These are phyloP conservation scores for Amphipoea oculea DNA, from an alignment of 2,888 invertebrate genomes.

Conservation along the genomic window DNA sequence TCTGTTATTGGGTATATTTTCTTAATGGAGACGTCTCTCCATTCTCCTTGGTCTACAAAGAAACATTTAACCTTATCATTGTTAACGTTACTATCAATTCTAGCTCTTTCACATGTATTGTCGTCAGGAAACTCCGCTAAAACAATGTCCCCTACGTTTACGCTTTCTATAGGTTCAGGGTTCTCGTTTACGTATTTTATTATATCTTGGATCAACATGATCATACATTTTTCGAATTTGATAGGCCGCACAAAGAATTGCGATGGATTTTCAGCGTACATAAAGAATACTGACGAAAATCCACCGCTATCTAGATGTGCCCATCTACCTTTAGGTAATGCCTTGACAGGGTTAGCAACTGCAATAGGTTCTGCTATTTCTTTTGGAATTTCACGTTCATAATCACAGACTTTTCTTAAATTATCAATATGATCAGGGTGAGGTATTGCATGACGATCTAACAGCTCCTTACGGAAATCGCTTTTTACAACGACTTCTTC, in stretches of 20 bases:
- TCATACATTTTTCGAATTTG: slow-evolving; percentile 85
- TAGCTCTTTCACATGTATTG: slow-evolving; percentile 83
- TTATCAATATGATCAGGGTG: slow-evolving; percentile 87
- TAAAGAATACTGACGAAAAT: slow-evolving; percentile 83
- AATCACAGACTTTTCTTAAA: slow-evolving; percentile 85
- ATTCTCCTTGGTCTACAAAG: slow-evolving; percentile 92
- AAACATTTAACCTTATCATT: slow-evolving; percentile 88
- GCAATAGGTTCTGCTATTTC: slow-evolving; percentile 60
- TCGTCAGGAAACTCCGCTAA: slow-evolving; percentile 88
- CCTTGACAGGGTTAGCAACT: slow-evolving; percentile 59
- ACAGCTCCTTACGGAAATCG: slow-evolving; percentile 89
- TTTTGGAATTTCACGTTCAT: slow-evolving; percentile 70
- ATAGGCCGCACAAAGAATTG: slow-evolving; percentile 87
- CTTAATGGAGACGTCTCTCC: slow-evolving; percentile 78
- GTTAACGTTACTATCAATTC: slow-evolving; percentile 79
- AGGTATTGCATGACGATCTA: slow-evolving; percentile 80
- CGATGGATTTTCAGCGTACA: slow-evolving; percentile 83
- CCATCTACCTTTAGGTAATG: slow-evolving; percentile 78
- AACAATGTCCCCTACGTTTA: slow-evolving; percentile 84
- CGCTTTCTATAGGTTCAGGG: slow-evolving; percentile 66
- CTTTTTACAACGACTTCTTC: slow-evolving; percentile 89
- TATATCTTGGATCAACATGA: slow-evolving; percentile 82
- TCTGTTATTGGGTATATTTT: slow-evolving; percentile 88
- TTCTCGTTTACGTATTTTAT: slow-evolving; percentile 75
- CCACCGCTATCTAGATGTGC: slow-evolving; percentile 86